Evolutionary conservation across 2,888 invertebrate species (phyloP), one percentile per base, ranked within the genome.

Genomic region (Nymphalis polychloros): DNA sequence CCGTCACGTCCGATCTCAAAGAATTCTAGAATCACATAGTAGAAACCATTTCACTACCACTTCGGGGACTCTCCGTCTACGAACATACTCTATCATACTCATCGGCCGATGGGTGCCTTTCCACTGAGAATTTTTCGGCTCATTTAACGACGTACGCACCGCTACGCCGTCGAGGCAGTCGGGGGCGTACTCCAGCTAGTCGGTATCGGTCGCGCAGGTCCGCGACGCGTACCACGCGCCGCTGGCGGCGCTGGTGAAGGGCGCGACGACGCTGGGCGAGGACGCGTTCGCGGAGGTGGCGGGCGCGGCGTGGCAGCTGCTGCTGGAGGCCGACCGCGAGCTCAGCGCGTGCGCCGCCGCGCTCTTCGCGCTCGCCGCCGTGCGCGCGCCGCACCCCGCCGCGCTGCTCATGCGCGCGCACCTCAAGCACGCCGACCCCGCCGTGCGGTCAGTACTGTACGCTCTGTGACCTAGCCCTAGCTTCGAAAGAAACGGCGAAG

Each of bases 221-320:
- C 96, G 97, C 74, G 96, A 97, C 67, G 95, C 97, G 1, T 98
- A 98, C 79, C 99, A 99, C 84, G 95, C 97, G 23, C 97, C 98
- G 0, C 90, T 99, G 59, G 96, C 97, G 0, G 95, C 96, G 0
- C 89, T 98, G 64, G 94, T 98, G 10, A 99, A 99, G 90, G 97
- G 98, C 0, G 97, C 98, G 0, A 97, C 97, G 0, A 96, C 98
- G 5, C 94, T 99, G 84, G 94, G 95, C 2, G 98, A 98, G 80
- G 98, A 98, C 59, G 93, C 97, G 77, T 97, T 98, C 79, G 93
- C 95, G 3, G 97, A 98, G 77, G 95, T 98, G 49, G 94, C 99
- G 70, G 97, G 97, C 0, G 96, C 98, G 0, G 97, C 98, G 0
- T 99, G 99, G 99, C 97, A 98, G 81, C 93, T 99, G 20, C 92